phyloP scores from a whole-genome alignment of 2,797 vertebrate genomes.

The Enteromius fasciolatus region DNA sequence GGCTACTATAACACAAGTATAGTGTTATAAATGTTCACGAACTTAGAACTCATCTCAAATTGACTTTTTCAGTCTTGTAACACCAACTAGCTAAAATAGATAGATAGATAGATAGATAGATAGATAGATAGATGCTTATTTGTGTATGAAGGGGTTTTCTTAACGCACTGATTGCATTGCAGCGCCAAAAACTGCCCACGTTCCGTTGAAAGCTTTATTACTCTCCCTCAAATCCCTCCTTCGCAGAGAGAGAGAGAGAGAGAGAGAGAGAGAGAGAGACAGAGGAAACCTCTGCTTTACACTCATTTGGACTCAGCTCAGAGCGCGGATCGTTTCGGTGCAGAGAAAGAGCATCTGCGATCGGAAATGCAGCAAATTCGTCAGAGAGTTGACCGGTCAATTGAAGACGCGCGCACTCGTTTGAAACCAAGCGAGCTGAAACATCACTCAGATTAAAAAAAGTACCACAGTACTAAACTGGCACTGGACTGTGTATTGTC shows the following conservation, averaged over 20 bases:
- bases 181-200: slow-evolving; percentile 33
- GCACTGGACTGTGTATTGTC: not conserved
- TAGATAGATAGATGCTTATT: not conserved
- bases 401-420: not conserved
- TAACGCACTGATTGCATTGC: slow-evolving; percentile 7
- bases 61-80: no score
- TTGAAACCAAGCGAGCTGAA: not conserved
- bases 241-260: slow-evolving; percentile 34
- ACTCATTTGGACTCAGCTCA: slow-evolving; percentile 32
- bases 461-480: not conserved
- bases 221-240: slow-evolving; percentile 27
- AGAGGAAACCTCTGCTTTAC: slow-evolving; percentile 25
- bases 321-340: slow-evolving; percentile 33
- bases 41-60: no score
- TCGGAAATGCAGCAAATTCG: slow-evolving; percentile 29
- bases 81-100: not conserved
- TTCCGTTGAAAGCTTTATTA: slow-evolving; percentile 29
- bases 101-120: not conserved
- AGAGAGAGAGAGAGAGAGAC: slow-evolving; percentile 42
- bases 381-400: not conserved
- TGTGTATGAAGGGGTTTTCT: not conserved
- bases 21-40: no score
- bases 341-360: slow-evolving; percentile 2
- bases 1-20: no score
- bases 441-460: not conserved